Conservation (phyloP, 2,113 vertebrate species). For the Ammodytes dubius region DNA sequence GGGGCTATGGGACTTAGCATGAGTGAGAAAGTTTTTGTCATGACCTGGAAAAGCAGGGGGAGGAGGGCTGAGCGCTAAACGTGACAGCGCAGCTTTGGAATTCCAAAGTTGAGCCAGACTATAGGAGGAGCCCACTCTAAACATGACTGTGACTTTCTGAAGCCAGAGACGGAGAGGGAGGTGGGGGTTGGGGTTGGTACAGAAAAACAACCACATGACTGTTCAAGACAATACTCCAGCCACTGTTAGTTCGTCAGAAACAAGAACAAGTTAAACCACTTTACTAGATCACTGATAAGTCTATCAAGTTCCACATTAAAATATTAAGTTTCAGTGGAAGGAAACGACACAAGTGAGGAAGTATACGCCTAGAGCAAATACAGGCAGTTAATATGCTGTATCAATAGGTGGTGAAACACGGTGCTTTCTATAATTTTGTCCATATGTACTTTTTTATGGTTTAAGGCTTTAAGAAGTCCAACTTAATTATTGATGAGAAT, state of each 20-base stretch:
- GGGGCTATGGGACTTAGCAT: constrained; percentile 29
- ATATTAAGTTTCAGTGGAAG: background rate
- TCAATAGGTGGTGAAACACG: background rate
- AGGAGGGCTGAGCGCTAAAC: constrained; percentile 40
- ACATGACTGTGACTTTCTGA: constrained; percentile 62
- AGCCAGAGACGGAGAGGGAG: background rate
- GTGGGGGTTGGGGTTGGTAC: constrained; percentile 42
- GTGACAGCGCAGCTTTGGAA: constrained; percentile 55
- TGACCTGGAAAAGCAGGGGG: constrained; percentile 35
- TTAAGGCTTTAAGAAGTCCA: background rate
- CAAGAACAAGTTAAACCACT: background rate
- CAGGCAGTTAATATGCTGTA: background rate
- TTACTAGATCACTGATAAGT: background rate
- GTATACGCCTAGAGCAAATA: background rate
- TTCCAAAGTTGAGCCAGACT: constrained; percentile 7
- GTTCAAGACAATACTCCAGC: background rate
- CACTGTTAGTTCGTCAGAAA: background rate
- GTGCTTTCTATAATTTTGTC: background rate
- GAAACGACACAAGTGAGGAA: background rate
- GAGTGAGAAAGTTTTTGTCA: constrained; percentile 41
- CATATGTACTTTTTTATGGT: background rate
- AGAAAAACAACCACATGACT: constrained; percentile 33
- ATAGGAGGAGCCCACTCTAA: constrained; percentile 54
- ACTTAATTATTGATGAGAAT: background rate
- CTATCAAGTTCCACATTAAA: background rate